phyloP scores from a whole-genome alignment of 2,888 invertebrate species.

The Cryptosula pallasiana region DNA sequence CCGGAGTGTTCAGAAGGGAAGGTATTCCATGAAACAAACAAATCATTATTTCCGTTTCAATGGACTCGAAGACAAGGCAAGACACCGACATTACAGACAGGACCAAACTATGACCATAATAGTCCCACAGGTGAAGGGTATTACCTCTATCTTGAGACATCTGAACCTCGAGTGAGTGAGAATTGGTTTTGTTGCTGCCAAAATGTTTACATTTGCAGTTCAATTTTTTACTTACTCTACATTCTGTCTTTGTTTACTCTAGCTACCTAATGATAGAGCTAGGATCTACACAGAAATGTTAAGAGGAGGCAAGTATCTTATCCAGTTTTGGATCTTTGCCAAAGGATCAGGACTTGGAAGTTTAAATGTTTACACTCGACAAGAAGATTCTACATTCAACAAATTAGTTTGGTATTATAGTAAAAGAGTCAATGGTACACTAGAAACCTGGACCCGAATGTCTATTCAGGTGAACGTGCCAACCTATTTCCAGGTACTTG shows the following conservation, averaged over 20 bases:
- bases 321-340: slow-evolving; percentile 3
- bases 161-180: too few species aligned
- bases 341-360: not conserved
- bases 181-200: too few species aligned
- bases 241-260: not conserved
- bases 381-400: not conserved
- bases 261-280: not conserved
- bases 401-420: not conserved
- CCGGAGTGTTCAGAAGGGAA: not conserved
- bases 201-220: too few species aligned
- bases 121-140: not conserved
- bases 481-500: not conserved
- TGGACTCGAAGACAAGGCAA: not conserved
- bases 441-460: not conserved
- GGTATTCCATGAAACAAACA: not conserved
- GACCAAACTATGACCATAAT: not conserved
- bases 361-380: not conserved
- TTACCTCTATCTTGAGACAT: not conserved
- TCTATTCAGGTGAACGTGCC: not conserved
- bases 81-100: not conserved
- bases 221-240: too few species aligned
- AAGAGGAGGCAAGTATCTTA: not conserved
- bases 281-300: not conserved
- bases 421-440: not conserved
- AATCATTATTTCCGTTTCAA: not conserved